Conservation (phyloP, 2,888 invertebrate species). For the Philopedon plagiatum region DNA sequence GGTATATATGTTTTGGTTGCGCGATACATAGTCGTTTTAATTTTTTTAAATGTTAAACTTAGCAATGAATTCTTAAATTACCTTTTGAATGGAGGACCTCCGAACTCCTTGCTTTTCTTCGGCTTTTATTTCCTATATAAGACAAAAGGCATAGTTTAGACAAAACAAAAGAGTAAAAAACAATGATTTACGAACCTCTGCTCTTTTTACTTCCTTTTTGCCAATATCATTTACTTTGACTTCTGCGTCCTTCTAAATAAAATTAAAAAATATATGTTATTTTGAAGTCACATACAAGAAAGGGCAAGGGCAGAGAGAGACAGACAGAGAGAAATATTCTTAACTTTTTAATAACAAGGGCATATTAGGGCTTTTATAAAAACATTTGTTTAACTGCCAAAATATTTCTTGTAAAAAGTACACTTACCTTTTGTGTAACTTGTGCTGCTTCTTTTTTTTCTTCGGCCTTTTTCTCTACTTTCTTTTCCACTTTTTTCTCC, state of each 20-base stretch:
- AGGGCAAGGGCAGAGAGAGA: constrained; percentile 29
- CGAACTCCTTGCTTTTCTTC: constrained; percentile 72
- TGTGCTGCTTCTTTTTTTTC: constrained; percentile 56
- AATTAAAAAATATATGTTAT: constrained; percentile 13
- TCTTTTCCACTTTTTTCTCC: constrained; percentile 58
- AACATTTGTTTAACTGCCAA: too few species aligned
- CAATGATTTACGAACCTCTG: constrained; percentile 59
- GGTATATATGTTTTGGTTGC: background rate
- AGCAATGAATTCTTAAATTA: constrained; percentile 49
- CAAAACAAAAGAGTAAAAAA: constrained; percentile 40
- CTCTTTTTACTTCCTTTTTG: constrained; percentile 62
- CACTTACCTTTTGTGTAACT: constrained; percentile 60
- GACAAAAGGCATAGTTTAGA: constrained; percentile 44
- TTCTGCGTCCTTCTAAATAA: constrained; percentile 60
- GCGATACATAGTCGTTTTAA: background rate
- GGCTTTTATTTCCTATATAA: constrained; percentile 71
- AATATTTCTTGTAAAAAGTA: too few species aligned
- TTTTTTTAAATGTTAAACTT: background rate
- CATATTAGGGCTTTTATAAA: too few species aligned
- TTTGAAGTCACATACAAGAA: constrained; percentile 36
- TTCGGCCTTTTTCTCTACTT: constrained; percentile 61
- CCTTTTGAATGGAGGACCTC: constrained; percentile 64
- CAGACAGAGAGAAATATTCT: too few species aligned
- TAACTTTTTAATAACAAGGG: background rate
- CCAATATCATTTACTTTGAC: constrained; percentile 65